A percentile compares a stretch with the other conserved stretches of the same genome.
Evolutionary conservation across 1,140 invertebrate genomes (phyloP).

Genomic region (Megathymus violae): DNA sequence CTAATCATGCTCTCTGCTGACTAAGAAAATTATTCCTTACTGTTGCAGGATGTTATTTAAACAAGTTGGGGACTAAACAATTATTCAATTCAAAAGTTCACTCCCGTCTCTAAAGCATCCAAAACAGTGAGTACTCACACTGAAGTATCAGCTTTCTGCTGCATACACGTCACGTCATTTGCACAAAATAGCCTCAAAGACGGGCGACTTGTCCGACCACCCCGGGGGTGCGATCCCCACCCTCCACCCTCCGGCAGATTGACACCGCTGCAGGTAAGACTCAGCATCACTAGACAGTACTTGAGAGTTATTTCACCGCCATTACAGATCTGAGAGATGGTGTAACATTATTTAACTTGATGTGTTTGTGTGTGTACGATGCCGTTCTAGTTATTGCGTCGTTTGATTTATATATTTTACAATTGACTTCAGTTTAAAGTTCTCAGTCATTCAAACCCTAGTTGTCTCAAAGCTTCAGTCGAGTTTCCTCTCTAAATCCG

Average conservation of each 20-base stretch:
- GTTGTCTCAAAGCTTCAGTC: too few relatives aligned
- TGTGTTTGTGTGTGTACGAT: too few relatives aligned
- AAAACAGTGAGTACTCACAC: constrained; percentile 8
- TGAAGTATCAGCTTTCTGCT: constrained; percentile 37
- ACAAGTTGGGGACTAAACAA: not conserved
- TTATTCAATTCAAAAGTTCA: constrained; percentile 1
- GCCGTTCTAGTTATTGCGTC: too few relatives aligned
- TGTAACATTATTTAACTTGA: constrained; percentile 1
- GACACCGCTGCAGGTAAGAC: constrained; percentile 45
- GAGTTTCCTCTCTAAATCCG: too few relatives aligned
- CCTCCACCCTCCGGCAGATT: constrained; percentile 28
- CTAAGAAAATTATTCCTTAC: not conserved
- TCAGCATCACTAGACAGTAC: constrained; percentile 27
- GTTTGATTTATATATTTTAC: too few relatives aligned
- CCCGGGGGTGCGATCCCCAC: constrained; percentile 16
- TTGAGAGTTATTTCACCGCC: constrained; percentile 19
- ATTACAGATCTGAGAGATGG: not conserved
- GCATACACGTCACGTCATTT: constrained; percentile 61
- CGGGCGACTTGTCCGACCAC: constrained; percentile 41
- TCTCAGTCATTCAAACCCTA: too few relatives aligned
- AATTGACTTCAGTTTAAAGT: too few relatives aligned
- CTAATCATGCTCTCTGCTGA: not conserved
- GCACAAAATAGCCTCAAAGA: constrained; percentile 71
- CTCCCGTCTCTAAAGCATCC: not conserved
- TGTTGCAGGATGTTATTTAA: not conserved